Percentiles rank a stretch among this genome's conserved stretches.
Conservation (phyloP, 2,888 invertebrate genomes). For the Lithophane socia region DNA sequence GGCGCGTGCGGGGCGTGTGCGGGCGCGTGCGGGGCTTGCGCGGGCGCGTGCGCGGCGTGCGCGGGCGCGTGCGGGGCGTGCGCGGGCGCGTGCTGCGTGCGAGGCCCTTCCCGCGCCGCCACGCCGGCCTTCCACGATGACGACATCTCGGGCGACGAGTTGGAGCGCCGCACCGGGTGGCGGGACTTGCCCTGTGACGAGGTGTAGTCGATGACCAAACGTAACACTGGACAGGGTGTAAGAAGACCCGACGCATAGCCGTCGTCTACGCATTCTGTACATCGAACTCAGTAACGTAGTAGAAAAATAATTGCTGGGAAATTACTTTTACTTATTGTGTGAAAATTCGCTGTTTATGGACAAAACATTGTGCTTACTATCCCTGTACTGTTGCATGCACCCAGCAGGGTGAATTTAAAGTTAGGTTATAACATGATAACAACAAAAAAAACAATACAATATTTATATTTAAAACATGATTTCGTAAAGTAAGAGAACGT, state of each 20-base stretch:
- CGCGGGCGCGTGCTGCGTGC: constrained; percentile 25
- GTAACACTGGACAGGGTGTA: background rate
- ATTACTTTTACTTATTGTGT: background rate
- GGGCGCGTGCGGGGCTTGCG: constrained; percentile 17
- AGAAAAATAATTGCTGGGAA: background rate
- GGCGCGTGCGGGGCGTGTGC: constrained; percentile 22
- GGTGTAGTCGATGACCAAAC: background rate
- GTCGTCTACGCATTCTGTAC: background rate
- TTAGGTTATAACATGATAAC: too few relatives aligned
- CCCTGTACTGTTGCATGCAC: too few relatives aligned
- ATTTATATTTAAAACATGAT: too few relatives aligned
- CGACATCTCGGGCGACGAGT: constrained; percentile 98
- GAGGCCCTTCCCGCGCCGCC: constrained; percentile 49
- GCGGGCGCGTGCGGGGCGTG: constrained; percentile 10
- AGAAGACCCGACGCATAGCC: background rate
- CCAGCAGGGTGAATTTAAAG: too few relatives aligned
- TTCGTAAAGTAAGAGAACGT: too few relatives aligned
- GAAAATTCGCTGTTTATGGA: background rate
- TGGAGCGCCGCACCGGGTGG: constrained; percentile 96
- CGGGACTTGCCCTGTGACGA: constrained; percentile 90
- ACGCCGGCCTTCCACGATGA: constrained; percentile 94
- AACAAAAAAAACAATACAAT: too few relatives aligned
- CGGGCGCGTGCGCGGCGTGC: constrained; percentile 13
- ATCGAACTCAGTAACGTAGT: background rate
- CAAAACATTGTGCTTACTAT: background rate